Base-by-base conservation (phyloP, 1,140 invertebrate genomes). In the Coelopa frigida region DNA sequence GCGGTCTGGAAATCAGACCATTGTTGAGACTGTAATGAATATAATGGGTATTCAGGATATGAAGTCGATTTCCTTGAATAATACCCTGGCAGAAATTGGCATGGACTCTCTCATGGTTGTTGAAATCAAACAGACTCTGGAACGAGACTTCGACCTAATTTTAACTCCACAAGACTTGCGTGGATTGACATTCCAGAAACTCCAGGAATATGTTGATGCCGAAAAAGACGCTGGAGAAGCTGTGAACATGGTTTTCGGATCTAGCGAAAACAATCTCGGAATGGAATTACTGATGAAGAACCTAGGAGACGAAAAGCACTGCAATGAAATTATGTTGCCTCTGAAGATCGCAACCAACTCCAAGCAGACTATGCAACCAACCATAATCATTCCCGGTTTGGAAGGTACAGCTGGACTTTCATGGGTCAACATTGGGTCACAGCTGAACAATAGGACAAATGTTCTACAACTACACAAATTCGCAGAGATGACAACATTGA, bases 31-130 rank as follows among this genome's bases (percentile, higher is more conserved):
- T 22, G 78, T 84, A 10, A 76, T 79, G 41, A 75, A 76, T 53
- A 82, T 83, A 44, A 75, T 84, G 71, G 76, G 78, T 11, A 70
- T 70, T 42, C 44, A 71, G 31, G 74, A 78, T 53, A 45, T 77
- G 20, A 78, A 78, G 52, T 75, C 76, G 11, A 70, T 88, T 3
- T 81, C 81, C 38, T 79, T 82, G 74, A 49, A 81, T 78, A 35
- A 84, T 78, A 72, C 82, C 0, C 71, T 95, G 1, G 84, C 85
- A 15, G 91, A 94, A 70, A 74, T 93, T 35, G 89, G 90, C 39
- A 83, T 94, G 75, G 90, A 94, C 70, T 90, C 87, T 14, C 78
- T 94, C 60, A 91, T 91, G 84, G 85, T 83, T 4, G 86, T 90
- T 1, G 89, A 93, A 72, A 85, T 92, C 48, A 89, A 91, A 57